Base-by-base conservation (phyloP, 2,888 invertebrate species). In the Dynastes maya region DNA sequence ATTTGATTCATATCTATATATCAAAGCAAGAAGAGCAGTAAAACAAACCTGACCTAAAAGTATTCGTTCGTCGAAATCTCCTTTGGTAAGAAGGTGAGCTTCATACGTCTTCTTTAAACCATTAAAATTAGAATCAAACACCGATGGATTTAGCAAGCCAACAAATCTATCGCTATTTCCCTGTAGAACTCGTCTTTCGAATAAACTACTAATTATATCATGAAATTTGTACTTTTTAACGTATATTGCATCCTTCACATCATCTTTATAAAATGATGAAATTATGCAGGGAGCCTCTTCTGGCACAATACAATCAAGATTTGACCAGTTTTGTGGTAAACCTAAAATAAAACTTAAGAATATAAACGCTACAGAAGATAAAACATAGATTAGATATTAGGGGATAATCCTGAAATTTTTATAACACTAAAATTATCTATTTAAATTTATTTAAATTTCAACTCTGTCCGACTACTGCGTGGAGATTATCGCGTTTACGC, bases 41-140 rank as follows among this genome's bases (percentile, higher is more conserved):
- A 53, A n/a, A 55, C 55, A 55, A 55, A n/a, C 55, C 32, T 67
- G 65, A 64, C 76, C 58, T 79, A 98, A 91, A 90, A 99, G 97
- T 88, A 99, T 96, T 86, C 98, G 92, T 89, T 99, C 99, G 88
- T 99, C 99, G 88, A 99, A 96, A 88, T 98, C 97, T 0, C 98
- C 98, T 80, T 95, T 95, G 87, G 94, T 96, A 55, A 98, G 90
- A 32, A 98, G 95, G 88, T 95, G 96, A 75, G 95, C 95, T 87
- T 98, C 98, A 88, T 99, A 99, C 11, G 93, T 90, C 87, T 94
- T 95, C 83, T 95, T 96, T 55, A 98, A 90, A 83, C 94, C 94
- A 90, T 95, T 96, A 49, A 94, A 92, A 89, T 98, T 98, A 22
- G 90, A 90, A 84, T 98, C 97, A 90, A 97, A 98, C 85, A 93